Evolutionary conservation across 2,797 vertebrate species (phyloP).

Genomic region (Knipowitschia caucasica): DNA sequence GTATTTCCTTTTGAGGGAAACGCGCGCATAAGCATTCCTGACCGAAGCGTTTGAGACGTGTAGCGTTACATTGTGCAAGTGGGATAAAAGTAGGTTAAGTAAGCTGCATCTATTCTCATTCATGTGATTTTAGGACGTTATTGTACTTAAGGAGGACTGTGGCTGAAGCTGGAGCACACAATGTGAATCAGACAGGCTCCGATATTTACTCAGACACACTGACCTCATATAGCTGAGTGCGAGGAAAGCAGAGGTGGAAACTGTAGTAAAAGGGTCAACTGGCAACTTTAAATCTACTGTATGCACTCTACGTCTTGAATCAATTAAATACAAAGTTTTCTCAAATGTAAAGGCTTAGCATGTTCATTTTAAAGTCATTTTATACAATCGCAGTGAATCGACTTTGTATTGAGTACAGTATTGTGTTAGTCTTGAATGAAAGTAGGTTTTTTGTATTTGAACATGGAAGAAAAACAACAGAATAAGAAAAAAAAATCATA

Average conservation of each 20-base stretch:
- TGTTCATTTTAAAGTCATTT: neutral
- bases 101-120: constrained; percentile 27
- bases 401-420: no score
- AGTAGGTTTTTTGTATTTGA: no score
- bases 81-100: constrained; percentile 32
- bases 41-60: constrained; percentile 26
- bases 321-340: no score
- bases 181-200: constrained; percentile 46
- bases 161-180: constrained; percentile 36
- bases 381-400: no score
- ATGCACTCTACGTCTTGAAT: no score
- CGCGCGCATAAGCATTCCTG: constrained; percentile 21
- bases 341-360: neutral
- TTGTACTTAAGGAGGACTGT: constrained; percentile 42
- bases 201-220: constrained; percentile 52
- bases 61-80: constrained; percentile 21
- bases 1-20: constrained; percentile 30
- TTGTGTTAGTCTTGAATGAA: no score
- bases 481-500: no score
- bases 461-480: no score
- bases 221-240: constrained; percentile 22
- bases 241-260: neutral
- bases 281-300: neutral
- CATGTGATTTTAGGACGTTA: constrained; percentile 28
- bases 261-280: neutral